Conservation (phyloP, 2,113 vertebrate genomes). For the Cebus imitator region DNA sequence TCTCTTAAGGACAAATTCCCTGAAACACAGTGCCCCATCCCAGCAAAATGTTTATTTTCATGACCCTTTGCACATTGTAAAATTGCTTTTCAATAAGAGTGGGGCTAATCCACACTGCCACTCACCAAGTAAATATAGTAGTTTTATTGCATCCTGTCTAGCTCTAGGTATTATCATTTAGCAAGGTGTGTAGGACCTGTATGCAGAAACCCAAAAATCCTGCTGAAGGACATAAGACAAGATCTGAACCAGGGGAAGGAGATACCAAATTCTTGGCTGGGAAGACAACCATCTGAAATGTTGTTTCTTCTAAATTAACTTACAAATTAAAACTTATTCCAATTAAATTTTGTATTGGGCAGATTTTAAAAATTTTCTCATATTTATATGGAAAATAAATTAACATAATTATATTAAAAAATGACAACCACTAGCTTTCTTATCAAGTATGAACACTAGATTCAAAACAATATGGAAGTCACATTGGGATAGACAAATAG, state of each 20-base stretch:
- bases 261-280: background rate
- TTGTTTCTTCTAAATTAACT: background rate
- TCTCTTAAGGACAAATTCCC: background rate
- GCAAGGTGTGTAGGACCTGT: accelerated
- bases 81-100: background rate
- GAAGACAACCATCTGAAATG: background rate
- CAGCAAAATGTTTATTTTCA: background rate
- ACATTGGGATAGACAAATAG: background rate
- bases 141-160: background rate
- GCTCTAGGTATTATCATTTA: background rate
- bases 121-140: accelerated
- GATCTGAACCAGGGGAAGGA: background rate
- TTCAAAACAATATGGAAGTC: background rate
- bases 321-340: background rate
- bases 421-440: background rate
- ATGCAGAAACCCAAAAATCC: background rate
- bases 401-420: background rate
- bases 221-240: background rate
- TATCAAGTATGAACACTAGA: background rate
- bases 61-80: background rate
- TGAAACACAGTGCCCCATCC: background rate
- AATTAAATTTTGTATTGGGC: background rate
- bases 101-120: background rate
- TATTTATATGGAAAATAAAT: background rate
- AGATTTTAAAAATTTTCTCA: background rate